Evolutionary conservation across 2,888 invertebrate species (phyloP).

Genomic region (Trypoxylon attenuatum): DNA sequence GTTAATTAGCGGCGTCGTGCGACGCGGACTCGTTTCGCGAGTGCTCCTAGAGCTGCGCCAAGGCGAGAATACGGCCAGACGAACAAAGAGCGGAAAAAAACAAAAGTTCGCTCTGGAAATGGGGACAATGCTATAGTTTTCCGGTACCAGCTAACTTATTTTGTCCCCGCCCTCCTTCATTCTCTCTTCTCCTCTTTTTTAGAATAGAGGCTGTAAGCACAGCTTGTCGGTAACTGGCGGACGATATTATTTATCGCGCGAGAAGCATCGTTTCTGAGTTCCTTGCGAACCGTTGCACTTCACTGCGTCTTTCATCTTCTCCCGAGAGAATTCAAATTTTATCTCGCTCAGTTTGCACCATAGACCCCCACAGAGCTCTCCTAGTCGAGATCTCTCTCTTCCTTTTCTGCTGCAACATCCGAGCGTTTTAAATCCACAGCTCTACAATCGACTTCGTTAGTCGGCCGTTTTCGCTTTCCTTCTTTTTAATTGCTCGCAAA

Average conservation of each 20-base stretch:
- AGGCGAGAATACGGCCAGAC: not conserved
- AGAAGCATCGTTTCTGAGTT: not conserved
- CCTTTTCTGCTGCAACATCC: not conserved
- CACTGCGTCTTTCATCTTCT: constrained; percentile 1
- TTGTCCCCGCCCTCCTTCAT: not conserved
- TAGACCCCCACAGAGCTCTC: not conserved
- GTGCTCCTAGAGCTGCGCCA: not conserved
- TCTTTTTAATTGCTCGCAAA: constrained; percentile 35
- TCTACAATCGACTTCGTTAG: constrained; percentile 37
- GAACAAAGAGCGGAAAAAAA: not conserved
- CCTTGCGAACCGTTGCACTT: constrained; percentile 11
- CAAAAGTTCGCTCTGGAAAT: no score
- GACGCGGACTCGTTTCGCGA: constrained; percentile 1
- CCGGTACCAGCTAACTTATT: not conserved
- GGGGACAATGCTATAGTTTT: no score
- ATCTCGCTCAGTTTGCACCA: constrained; percentile 3
- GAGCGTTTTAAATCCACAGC: not conserved
- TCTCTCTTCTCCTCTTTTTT: no score
- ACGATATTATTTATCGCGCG: constrained; percentile 9
- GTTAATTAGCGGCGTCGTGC: constrained; percentile 31
- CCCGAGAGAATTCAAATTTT: constrained; percentile 1
- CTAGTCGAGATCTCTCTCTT: no score
- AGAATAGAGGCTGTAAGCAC: not conserved
- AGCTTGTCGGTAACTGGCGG: constrained; percentile 4
- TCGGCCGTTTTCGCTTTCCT: constrained; percentile 25